Evolutionary conservation across 2,888 invertebrate species (phyloP), one percentile per base, ranked within the genome.

Genomic region (Chalcosyrphus nemorum): DNA sequence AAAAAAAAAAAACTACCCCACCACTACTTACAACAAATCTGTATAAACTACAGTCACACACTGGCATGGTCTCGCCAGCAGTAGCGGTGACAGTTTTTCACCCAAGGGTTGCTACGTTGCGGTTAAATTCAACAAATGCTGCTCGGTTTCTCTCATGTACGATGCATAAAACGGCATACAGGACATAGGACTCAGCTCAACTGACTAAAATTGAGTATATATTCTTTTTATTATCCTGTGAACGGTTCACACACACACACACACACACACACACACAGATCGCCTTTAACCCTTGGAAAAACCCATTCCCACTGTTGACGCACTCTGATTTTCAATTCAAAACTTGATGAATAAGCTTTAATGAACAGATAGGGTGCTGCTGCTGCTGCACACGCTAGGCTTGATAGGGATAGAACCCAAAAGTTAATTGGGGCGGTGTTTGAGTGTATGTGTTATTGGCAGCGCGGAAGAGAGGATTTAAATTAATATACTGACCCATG

Each of bases 301-400:
- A n/a, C n/a, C 54, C 75, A 66, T 63, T 50, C 74, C 65, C 24
- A 50, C 63, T 75, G 74, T 77, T 80, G 84, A 84, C 80, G 84
- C 81, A 81, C 75, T 85, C 71, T 85, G 85, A 85, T 85, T 85
- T 85, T 85, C 85, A 81, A 85, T 85, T 85, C 85, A 85, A 71
- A 81, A 85, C 65, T 85, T 85, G 85, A 85, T 85, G 85, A 85
- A 81, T 85, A 85, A 85, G 85, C 85, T 85, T 81, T 85, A 85
- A 85, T 76, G 85, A 85, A 81, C 81, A 76, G 80, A 78, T 56
- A 72, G 71, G 66, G 52, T 47, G 38, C 43, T n/a, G n/a, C n/a
- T n/a, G n/a, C n/a, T n/a, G n/a, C n/a, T n/a, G n/a, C n/a, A n/a
- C n/a, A n/a, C n/a, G 13, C 66, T 41, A 13, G 38, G 27, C 29